These are phyloP conservation scores for Stenichneumon culpator DNA, from an alignment of 2,888 invertebrate genomes.

Conservation along the genomic window DNA sequence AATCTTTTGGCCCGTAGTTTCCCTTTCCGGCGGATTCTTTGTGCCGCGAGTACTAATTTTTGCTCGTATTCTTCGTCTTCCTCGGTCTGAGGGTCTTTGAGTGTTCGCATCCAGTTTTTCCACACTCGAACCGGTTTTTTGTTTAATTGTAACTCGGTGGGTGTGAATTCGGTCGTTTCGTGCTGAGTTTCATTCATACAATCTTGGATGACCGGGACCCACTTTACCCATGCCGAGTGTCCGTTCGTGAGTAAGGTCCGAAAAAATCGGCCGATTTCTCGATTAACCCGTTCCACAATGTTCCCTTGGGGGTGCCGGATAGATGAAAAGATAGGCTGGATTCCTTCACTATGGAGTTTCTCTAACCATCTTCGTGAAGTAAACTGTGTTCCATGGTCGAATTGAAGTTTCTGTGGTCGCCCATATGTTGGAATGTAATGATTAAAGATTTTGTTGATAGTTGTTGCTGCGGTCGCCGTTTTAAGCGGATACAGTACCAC, in stretches of 20 bases:
- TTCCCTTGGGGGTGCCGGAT: slow-evolving; percentile 39
- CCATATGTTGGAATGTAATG: slow-evolving; percentile 21
- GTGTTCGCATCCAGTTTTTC: neutral
- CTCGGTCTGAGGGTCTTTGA: neutral
- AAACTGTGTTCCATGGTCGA: slow-evolving; percentile 41
- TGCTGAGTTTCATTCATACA: slow-evolving; percentile 10
- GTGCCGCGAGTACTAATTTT: neutral
- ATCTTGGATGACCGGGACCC: neutral
- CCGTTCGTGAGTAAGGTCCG: neutral
- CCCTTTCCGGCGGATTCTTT: neutral
- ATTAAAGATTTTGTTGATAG: neutral
- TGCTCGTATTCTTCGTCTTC: neutral
- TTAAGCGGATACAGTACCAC: neutral
- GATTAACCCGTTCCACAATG: neutral
- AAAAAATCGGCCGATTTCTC: slow-evolving; percentile 2
- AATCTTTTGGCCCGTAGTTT: neutral
- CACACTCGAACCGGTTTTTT: neutral
- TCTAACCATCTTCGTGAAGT: neutral
- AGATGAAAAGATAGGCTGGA: neutral
- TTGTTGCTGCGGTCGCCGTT: neutral
- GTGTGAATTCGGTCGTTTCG: slow-evolving; percentile 14
- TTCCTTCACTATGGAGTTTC: neutral
- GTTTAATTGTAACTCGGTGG: neutral
- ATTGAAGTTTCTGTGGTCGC: neutral
- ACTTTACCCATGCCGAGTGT: neutral